These are phyloP conservation scores for Lepidurus arcticus DNA, from an alignment of 1,140 invertebrate genomes.

Conservation along the genomic window DNA sequence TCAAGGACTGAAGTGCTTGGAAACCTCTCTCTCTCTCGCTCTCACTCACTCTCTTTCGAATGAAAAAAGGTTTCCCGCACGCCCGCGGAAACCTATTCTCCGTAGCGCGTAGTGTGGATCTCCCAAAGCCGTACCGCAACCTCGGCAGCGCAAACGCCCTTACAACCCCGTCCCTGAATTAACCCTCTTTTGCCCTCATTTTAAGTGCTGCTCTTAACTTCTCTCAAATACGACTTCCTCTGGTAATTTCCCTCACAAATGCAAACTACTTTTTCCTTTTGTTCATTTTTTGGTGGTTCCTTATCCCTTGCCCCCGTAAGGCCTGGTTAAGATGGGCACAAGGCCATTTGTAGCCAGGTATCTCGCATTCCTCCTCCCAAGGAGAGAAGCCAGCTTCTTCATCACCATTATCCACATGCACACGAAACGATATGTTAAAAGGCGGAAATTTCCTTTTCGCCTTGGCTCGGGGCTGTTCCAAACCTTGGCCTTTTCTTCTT, in stretches of 20 bases:
- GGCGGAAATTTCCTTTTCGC: no score
- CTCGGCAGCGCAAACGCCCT: conserved; percentile 1
- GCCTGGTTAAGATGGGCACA: background rate
- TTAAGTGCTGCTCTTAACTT: background rate
- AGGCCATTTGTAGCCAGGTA: background rate
- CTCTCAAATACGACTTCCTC: background rate
- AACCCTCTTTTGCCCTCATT: background rate
- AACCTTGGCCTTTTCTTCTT: no score
- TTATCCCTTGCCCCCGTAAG: background rate
- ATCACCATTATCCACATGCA: background rate
- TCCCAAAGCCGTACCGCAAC: no score
- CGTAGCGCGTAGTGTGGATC: background rate
- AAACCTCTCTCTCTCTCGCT: conserved; percentile 11
- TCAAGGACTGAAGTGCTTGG: background rate
- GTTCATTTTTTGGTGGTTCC: background rate
- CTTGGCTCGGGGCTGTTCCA: no score
- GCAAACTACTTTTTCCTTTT: background rate
- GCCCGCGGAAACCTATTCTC: background rate
- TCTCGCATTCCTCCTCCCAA: background rate
- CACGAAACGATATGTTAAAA: no score
- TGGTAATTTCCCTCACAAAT: background rate
- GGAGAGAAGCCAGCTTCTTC: background rate
- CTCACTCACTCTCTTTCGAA: background rate
- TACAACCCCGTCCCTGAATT: background rate
- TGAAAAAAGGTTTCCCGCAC: background rate